Evolutionary conservation across 2,797 vertebrate species (phyloP).

Genomic region (Botia kubotai): DNA sequence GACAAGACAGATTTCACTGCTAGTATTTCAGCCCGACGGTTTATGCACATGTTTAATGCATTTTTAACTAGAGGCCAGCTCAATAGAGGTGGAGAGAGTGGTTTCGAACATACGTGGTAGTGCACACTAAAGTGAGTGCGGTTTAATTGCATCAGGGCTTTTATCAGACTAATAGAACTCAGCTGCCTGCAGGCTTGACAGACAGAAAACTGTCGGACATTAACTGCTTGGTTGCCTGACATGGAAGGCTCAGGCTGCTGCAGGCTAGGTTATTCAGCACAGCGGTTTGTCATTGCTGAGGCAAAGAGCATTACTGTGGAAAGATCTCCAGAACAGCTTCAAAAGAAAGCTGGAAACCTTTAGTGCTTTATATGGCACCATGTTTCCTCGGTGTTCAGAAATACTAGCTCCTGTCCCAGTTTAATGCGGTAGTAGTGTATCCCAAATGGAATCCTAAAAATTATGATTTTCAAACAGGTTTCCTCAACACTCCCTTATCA

Average conservation of each 20-base stretch:
- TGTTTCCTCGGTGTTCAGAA: constrained; percentile 6
- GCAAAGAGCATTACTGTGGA: constrained; percentile 7
- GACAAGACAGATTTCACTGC: constrained; percentile 33
- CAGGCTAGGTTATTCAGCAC: constrained; percentile 40
- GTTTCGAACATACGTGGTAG: constrained; percentile 44
- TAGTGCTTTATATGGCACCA: background rate
- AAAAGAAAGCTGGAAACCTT: constrained; percentile 24
- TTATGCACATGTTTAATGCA: constrained; percentile 50
- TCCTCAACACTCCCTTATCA: no score
- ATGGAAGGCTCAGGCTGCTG: constrained; percentile 51
- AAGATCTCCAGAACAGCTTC: constrained; percentile 3
- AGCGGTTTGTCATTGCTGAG: constrained; percentile 28
- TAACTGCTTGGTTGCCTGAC: constrained; percentile 65
- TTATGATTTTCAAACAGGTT: no score
- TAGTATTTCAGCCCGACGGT: constrained; percentile 38
- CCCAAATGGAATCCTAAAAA: no score
- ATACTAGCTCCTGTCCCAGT: background rate
- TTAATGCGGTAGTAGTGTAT: background rate
- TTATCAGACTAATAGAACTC: constrained; percentile 76
- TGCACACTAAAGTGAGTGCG: constrained; percentile 35
- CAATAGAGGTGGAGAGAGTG: constrained; percentile 31
- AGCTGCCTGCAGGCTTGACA: constrained; percentile 68
- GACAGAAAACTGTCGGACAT: constrained; percentile 62
- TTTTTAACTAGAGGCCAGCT: constrained; percentile 52
- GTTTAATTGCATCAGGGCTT: constrained; percentile 66